A percentile compares a stretch with the other conserved stretches of the same genome.
phyloP scores from a whole-genome alignment of 2,888 invertebrate genomes.

The Hoplodrina blanda region DNA sequence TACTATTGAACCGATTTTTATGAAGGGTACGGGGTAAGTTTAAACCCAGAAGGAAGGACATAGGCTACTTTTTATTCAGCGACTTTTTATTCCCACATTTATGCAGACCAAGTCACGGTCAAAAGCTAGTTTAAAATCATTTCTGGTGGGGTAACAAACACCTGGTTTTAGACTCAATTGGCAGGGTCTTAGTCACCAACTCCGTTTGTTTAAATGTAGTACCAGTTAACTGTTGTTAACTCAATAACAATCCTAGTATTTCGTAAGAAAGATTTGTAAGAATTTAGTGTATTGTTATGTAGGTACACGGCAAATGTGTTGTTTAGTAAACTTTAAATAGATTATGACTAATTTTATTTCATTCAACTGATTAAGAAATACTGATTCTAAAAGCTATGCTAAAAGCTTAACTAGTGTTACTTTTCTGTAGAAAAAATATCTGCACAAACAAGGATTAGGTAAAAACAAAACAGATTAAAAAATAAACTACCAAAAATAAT shows the following conservation, averaged over 20 bases:
- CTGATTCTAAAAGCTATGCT: too few relatives aligned
- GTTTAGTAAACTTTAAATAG: too few relatives aligned
- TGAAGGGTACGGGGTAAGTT: too few relatives aligned
- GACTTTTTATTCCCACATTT: too few relatives aligned
- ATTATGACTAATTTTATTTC: too few relatives aligned
- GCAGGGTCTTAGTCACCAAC: slow-evolving; percentile 29
- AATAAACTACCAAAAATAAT: not conserved
- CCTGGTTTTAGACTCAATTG: not conserved
- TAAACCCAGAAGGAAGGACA: too few relatives aligned
- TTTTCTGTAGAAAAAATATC: not conserved
- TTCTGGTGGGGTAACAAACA: not conserved
- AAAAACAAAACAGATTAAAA: not conserved
- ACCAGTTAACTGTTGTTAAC: not conserved
- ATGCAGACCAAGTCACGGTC: too few relatives aligned
- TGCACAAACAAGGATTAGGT: not conserved
- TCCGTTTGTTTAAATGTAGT: not conserved
- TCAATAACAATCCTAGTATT: not conserved
- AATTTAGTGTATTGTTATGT: not conserved
- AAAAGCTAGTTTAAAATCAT: slow-evolving; percentile 5
- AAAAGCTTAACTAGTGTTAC: too few relatives aligned
- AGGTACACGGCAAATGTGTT: too few relatives aligned
- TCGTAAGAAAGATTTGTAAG: not conserved
- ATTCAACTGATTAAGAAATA: too few relatives aligned
- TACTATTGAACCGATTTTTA: too few relatives aligned
- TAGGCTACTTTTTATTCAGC: too few relatives aligned